These are phyloP conservation scores for Turnix velox DNA, from an alignment of 2,113 vertebrate species.

Conservation along the genomic window DNA sequence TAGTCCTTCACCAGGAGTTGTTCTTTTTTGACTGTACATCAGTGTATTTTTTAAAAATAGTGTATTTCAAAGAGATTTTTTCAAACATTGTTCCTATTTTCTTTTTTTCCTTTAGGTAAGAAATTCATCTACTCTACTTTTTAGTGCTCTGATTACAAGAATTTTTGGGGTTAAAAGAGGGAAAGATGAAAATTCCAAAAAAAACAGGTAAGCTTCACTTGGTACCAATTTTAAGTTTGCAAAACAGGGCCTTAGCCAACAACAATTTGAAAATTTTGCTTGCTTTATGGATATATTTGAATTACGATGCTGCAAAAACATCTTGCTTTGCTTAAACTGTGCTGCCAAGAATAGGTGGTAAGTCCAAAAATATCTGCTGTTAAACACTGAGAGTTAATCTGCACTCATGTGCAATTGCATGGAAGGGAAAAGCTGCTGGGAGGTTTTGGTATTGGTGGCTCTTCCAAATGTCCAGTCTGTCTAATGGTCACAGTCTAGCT, in stretches of 20 bases:
- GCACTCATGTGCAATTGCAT: not conserved
- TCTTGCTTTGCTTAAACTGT: not conserved
- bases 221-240: not conserved
- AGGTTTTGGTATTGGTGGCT: not conserved
- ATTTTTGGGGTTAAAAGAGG: slow-evolving; percentile 96
- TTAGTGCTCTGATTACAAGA: slow-evolving; percentile 94
- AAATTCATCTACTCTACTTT: slow-evolving; percentile 96
- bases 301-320: slow-evolving; percentile 21
- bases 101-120: slow-evolving; percentile 81
- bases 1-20: not conserved
- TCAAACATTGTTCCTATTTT: not conserved
- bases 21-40: not conserved
- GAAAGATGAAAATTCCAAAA: slow-evolving; percentile 93
- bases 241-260: slow-evolving; percentile 13
- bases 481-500: not conserved
- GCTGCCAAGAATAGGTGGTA: slow-evolving; percentile 8
- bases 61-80: not conserved
- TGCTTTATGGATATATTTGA: slow-evolving; percentile 33
- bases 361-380: slow-evolving; percentile 9
- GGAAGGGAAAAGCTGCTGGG: not conserved
- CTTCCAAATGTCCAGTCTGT: not conserved
- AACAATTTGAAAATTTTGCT: slow-evolving; percentile 20
- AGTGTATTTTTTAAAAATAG: not conserved
- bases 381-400: not conserved
- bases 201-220: slow-evolving; percentile 84